These are phyloP conservation scores for Xyrauchen texanus DNA, from an alignment of 2,113 vertebrate species.

Conservation along the genomic window DNA sequence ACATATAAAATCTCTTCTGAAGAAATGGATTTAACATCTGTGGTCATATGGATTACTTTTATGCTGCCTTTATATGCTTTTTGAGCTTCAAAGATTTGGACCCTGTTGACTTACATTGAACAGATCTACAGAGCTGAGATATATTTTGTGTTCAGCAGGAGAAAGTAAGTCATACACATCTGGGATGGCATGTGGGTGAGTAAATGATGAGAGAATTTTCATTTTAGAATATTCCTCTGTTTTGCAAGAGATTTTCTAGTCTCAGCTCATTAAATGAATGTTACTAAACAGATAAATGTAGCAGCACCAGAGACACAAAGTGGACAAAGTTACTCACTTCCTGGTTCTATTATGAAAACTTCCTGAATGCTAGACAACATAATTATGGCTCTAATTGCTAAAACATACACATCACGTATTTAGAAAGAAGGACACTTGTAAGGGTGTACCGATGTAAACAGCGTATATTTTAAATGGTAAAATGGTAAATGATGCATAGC, in stretches of 20 bases:
- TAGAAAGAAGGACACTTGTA: conserved; percentile 31
- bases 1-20: too few relatives aligned
- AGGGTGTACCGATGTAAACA: not conserved
- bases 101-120: too few relatives aligned
- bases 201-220: not conserved
- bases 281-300: not conserved
- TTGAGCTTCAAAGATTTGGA: too few relatives aligned
- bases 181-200: too few relatives aligned
- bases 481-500: conserved; percentile 21
- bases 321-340: not conserved
- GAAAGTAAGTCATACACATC: too few relatives aligned
- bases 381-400: not conserved
- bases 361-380: not conserved
- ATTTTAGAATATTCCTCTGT: not conserved
- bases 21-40: too few relatives aligned
- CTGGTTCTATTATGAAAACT: not conserved
- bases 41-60: too few relatives aligned
- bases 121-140: too few relatives aligned
- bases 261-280: conserved; percentile 15
- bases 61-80: too few relatives aligned
- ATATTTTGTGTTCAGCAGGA: too few relatives aligned
- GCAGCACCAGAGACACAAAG: conserved; percentile 20
- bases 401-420: not conserved
- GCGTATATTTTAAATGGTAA: not conserved
- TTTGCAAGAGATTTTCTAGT: conserved; percentile 1